These are phyloP conservation scores for Dryomyza anilis DNA, from an alignment of 2,888 invertebrate genomes.

Conservation along the genomic window DNA sequence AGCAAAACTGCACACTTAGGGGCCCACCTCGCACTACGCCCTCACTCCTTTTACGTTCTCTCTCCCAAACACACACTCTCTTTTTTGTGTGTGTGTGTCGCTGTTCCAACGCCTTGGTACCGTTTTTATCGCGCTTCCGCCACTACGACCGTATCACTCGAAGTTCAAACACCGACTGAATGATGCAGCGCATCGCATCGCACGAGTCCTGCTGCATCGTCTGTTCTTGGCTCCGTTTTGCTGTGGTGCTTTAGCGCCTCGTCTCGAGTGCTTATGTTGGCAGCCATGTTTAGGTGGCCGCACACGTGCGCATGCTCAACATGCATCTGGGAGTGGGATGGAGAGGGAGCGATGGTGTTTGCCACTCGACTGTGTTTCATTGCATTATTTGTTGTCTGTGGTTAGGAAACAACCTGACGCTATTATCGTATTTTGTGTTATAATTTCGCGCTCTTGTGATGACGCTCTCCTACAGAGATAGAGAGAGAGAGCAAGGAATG, in stretches of 20 bases:
- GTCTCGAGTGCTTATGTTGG: slow-evolving; percentile 34
- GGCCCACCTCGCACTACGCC: slow-evolving; percentile 22
- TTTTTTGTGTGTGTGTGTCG: background rate
- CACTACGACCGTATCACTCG: slow-evolving; percentile 55
- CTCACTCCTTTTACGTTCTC: slow-evolving; percentile 22
- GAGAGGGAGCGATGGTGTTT: background rate
- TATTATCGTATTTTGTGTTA: background rate
- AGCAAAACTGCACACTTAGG: too few relatives aligned
- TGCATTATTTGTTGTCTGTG: slow-evolving; percentile 39
- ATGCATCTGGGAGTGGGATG: too few relatives aligned
- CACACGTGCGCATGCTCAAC: slow-evolving; percentile 49
- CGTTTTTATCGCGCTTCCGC: slow-evolving; percentile 34
- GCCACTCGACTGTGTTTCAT: background rate
- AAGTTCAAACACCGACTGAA: slow-evolving; percentile 59
- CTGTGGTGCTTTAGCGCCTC: slow-evolving; percentile 38
- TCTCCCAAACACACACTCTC: slow-evolving; percentile 21
- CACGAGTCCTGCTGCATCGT: background rate
- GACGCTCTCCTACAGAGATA: background rate
- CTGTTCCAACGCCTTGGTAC: background rate
- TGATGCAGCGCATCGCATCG: slow-evolving; percentile 15
- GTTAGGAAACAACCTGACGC: slow-evolving; percentile 37
- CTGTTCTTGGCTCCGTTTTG: slow-evolving; percentile 31
- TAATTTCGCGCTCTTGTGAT: slow-evolving; percentile 12
- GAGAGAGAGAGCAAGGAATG: background rate
- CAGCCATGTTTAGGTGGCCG: slow-evolving; percentile 40